A percentile compares a stretch with the other conserved stretches of the same genome.
These are phyloP conservation scores for Sebastes matsubarae DNA, from an alignment of 2,797 vertebrate genomes.

Conservation along the genomic window DNA sequence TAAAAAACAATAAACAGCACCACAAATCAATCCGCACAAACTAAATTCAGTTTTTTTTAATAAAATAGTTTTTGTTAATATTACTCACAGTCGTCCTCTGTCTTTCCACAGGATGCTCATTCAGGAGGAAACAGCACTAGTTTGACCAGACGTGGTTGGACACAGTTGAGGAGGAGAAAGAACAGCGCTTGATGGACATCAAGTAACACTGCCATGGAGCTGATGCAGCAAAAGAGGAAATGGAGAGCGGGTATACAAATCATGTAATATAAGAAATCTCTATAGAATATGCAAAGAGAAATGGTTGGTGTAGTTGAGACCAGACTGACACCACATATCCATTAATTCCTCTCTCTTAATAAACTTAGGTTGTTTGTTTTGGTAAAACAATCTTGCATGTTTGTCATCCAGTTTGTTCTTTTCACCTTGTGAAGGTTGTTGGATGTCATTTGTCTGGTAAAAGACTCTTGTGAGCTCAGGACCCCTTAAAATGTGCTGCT, in stretches of 20 bases:
- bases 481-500: not conserved
- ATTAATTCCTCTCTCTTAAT: conserved; percentile 63
- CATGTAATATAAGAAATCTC: conserved; percentile 27
- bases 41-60: not conserved
- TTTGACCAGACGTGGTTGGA: conserved; percentile 31
- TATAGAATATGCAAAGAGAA: conserved; percentile 31
- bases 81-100: not conserved
- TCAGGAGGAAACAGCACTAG: conserved; percentile 88
- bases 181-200: conserved; percentile 54
- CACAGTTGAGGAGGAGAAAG: conserved; percentile 14
- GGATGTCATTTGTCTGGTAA: conserved; percentile 1
- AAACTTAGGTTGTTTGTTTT: conserved; percentile 63
- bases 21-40: not conserved
- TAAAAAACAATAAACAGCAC: not conserved
- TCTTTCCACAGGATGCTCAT: conserved; percentile 80
- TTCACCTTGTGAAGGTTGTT: not conserved
- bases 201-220: conserved; percentile 55
- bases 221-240: conserved; percentile 16
- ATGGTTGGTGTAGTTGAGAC: conserved; percentile 20
- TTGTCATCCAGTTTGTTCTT: conserved; percentile 29
- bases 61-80: not conserved
- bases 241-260: conserved; percentile 24
- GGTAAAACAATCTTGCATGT: conserved; percentile 38
- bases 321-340: conserved; percentile 16
- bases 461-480: not conserved